Evolutionary conservation across 2,888 invertebrate species (phyloP).

Genomic region (Calliphora vomitoria): DNA sequence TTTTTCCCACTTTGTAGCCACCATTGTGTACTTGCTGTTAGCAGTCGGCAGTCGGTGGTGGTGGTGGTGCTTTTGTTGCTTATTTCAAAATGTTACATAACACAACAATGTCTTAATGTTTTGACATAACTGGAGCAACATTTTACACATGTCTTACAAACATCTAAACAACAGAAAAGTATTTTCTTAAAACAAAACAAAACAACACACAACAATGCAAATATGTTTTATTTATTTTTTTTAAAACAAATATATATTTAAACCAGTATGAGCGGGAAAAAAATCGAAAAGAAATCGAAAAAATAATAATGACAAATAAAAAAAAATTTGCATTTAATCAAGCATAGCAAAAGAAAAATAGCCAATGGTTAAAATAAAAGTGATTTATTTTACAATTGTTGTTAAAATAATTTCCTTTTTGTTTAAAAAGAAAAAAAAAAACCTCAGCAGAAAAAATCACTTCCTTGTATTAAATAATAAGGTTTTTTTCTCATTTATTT

Average conservation of each 20-base stretch:
- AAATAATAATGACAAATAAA: slow-evolving; percentile 31
- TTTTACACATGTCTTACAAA: slow-evolving; percentile 69
- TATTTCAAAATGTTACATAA: slow-evolving; percentile 61
- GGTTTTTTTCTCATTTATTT: slow-evolving; percentile 11
- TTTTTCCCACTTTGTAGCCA: slow-evolving; percentile 21
- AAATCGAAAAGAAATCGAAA: slow-evolving; percentile 45
- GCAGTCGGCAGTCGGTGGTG: background rate
- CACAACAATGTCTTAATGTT: slow-evolving; percentile 72
- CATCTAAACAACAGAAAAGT: slow-evolving; percentile 59
- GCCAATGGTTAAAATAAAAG: slow-evolving; percentile 39
- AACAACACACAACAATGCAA: slow-evolving; percentile 49
- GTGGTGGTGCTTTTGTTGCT: slow-evolving; percentile 10
- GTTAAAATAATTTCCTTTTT: slow-evolving; percentile 63
- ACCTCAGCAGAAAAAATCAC: slow-evolving; percentile 15
- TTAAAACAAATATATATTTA: slow-evolving; percentile 40
- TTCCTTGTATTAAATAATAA: slow-evolving; percentile 65
- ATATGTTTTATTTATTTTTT: slow-evolving; percentile 1
- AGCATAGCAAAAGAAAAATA: slow-evolving; percentile 12
- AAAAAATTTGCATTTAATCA: slow-evolving; percentile 68
- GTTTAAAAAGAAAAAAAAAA: slow-evolving; percentile 2
- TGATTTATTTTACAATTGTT: slow-evolving; percentile 55
- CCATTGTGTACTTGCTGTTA: background rate
- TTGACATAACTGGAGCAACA: slow-evolving; percentile 74
- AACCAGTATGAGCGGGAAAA: background rate
- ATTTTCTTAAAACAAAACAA: slow-evolving; percentile 62